A percentile compares a stretch with the other conserved stretches of the same genome.
phyloP scores from a whole-genome alignment of 2,888 invertebrate genomes.

The Drosophila greeni region DNA sequence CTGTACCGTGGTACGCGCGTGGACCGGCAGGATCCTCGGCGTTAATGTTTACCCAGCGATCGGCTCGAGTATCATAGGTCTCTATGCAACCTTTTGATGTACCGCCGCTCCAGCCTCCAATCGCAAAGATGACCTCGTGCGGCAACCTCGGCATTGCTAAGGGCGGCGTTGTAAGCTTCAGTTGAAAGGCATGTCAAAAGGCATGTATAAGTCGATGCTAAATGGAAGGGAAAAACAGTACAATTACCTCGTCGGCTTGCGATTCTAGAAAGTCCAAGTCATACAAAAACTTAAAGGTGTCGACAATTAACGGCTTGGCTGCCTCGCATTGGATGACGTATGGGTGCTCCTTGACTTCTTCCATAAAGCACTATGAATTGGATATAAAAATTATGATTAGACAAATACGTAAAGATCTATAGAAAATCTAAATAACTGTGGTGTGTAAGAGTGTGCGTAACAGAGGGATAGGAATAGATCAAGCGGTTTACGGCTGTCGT shows the following conservation, averaged over 20 bases:
- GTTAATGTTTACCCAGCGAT: conserved; percentile 86
- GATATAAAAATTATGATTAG: neutral
- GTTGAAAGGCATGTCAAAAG: conserved; percentile 53
- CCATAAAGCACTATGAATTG: conserved; percentile 87
- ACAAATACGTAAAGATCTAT: neutral
- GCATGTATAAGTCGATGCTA: conserved; percentile 43
- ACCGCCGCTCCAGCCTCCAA: conserved; percentile 87
- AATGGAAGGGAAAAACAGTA: conserved; percentile 5
- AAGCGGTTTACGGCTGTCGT: no score
- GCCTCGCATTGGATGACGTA: conserved; percentile 90
- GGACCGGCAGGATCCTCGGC: conserved; percentile 91
- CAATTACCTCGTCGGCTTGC: conserved; percentile 86
- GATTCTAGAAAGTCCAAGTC: conserved; percentile 92
- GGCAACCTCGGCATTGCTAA: conserved; percentile 91
- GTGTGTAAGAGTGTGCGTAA: no score
- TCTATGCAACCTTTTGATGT: conserved; percentile 84
- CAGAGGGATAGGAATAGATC: no score
- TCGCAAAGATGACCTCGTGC: conserved; percentile 91
- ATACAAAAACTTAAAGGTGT: conserved; percentile 93
- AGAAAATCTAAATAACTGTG: neutral
- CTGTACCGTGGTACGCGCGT: conserved; percentile 95
- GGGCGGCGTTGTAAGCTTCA: conserved; percentile 85
- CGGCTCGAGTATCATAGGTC: conserved; percentile 92
- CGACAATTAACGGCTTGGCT: conserved; percentile 92
- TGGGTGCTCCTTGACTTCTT: conserved; percentile 92